Percentiles rank a stretch among this genome's conserved stretches.
These are phyloP conservation scores for Neuroscelio doddi DNA, from an alignment of 2,888 invertebrate species.

Conservation along the genomic window DNA sequence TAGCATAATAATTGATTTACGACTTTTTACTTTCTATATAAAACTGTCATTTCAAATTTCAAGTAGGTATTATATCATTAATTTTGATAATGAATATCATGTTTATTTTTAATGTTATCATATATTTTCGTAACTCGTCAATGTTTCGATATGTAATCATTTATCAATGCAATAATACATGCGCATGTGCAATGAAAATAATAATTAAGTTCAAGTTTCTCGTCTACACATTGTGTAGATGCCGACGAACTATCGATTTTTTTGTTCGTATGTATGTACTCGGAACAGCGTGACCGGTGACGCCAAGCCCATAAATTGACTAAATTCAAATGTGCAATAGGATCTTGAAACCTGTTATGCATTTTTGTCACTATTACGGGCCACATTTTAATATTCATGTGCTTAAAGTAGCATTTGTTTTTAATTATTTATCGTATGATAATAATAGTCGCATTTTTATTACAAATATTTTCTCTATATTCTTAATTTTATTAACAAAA, in stretches of 20 bases:
- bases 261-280: slow-evolving; percentile 17
- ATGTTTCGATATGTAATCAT: no score
- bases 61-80: not conserved
- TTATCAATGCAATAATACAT: not conserved
- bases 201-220: slow-evolving; percentile 11
- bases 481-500: no score
- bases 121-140: no score
- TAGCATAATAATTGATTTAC: not conserved
- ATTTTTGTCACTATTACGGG: no score
- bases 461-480: no score
- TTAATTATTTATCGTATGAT: no score
- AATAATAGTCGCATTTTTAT: no score
- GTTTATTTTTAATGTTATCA: no score
- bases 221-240: slow-evolving; percentile 25
- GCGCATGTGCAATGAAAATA: not conserved
- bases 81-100: no score
- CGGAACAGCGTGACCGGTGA: slow-evolving; percentile 11
- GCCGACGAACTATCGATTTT: slow-evolving; percentile 45
- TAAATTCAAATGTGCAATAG: slow-evolving; percentile 6
- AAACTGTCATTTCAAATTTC: not conserved
- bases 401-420: no score
- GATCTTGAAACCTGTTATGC: no score
- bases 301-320: slow-evolving; percentile 26
- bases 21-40: no score
- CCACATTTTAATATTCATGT: not conserved